These are phyloP conservation scores for Phengaris arion DNA, from an alignment of 2,888 invertebrate genomes.

Conservation along the genomic window DNA sequence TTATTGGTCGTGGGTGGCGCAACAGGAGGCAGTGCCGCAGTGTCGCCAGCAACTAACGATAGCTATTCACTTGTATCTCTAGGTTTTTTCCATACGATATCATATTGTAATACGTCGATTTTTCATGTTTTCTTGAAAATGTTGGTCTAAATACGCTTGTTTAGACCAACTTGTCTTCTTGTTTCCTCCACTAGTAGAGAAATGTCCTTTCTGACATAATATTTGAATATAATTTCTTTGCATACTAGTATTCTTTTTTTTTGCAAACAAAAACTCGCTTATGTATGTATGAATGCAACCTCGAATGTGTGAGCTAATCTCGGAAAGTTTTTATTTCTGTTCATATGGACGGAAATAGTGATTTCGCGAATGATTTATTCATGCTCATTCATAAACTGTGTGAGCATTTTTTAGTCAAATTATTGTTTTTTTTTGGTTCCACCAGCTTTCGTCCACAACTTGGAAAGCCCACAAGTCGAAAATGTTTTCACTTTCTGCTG, in stretches of 20 bases:
- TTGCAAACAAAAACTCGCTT: background rate
- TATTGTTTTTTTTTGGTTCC: background rate
- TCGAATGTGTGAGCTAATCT: background rate
- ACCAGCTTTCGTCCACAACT: background rate
- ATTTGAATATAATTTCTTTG: too few relatives aligned
- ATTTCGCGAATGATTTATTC: background rate
- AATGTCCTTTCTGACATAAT: too few relatives aligned
- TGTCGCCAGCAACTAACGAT: conserved; percentile 25
- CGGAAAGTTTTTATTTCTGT: background rate
- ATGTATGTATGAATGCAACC: background rate
- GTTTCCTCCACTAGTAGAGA: too few relatives aligned
- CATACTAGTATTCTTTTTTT: background rate
- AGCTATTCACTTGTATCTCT: conserved; percentile 17
- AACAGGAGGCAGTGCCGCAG: conserved; percentile 27
- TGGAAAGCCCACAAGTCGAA: too few relatives aligned
- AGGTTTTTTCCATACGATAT: conserved; percentile 16
- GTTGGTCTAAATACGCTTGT: too few relatives aligned
- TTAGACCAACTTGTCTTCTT: too few relatives aligned
- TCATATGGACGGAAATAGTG: background rate
- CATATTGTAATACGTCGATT: too few relatives aligned
- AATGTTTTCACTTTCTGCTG: too few relatives aligned
- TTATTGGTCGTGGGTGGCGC: conserved; percentile 8
- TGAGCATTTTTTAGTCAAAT: background rate
- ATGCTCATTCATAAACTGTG: conserved; percentile 1
- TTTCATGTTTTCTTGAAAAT: too few relatives aligned